Base-by-base conservation (phyloP, 1,140 invertebrate species). In the Formica selysi region DNA sequence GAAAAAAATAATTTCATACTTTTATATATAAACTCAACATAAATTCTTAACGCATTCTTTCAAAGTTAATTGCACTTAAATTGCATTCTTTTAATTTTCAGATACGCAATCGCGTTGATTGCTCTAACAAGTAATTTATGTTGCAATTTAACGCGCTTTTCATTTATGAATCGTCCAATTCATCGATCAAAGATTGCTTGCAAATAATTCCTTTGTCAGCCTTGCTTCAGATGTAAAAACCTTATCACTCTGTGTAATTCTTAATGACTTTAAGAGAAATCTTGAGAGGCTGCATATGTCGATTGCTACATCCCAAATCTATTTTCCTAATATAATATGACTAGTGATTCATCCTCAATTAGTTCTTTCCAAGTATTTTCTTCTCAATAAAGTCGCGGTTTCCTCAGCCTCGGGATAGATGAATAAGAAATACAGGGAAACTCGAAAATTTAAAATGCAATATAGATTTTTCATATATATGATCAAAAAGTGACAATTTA, bases 1-100 rank as follows among this genome's bases (percentile, higher is more conserved):
- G 41, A 19, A 51, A 79, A 68, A 54, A 54, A 57, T 68, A 22
- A 59, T 70, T 36, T 32, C 5, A 16, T 16, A 5, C 38, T 74
- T 36, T 76, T 44, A 32, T 32, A 32, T 32, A 32, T 32, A 44
- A 62, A 32, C 16, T 36, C 19, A 2, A 62, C 32, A 41, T 85
- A 85, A 76, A 65, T 76, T n/a, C n/a, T 13, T 67, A 36, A 36
- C 16, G 32, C 26, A 11, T 11, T 81, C 6, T 44, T 41, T 44
- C 16, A 19, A 59, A 44, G 51, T 81, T 73, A 61, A 73, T 81
- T 83, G 54, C 54, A 70, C 26, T 26, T 41, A 61, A 83, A 74
- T 74, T 59, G 51, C 11, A 36, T 73, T 54, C 26, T 59, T 83
- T 83, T 83, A 61, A 83, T 83, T 57, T 83, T 62, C 19, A 44